These are phyloP conservation scores for Trichogramma dendrolimi DNA, from an alignment of 2,888 invertebrate genomes.

Conservation along the genomic window DNA sequence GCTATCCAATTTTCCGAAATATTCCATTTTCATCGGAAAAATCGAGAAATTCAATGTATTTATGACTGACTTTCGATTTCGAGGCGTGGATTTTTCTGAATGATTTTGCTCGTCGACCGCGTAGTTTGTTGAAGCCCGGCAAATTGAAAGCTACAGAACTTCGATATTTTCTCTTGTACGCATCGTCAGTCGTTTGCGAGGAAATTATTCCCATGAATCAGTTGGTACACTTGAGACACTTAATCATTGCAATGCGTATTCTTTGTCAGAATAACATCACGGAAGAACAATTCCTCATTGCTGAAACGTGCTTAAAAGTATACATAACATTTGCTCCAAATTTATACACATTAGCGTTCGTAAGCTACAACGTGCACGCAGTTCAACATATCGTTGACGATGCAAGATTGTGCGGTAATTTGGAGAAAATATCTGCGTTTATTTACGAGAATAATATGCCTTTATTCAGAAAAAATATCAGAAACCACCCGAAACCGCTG, in stretches of 20 bases:
- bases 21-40: no score
- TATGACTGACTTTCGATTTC: no score
- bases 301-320: neutral
- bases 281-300: neutral
- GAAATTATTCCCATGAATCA: no score
- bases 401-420: neutral
- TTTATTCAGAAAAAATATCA: constrained; percentile 2
- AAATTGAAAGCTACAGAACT: no score
- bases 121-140: no score
- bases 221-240: no score
- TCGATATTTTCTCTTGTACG: no score
- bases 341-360: constrained; percentile 1
- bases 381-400: constrained; percentile 6
- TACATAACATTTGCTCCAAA: neutral
- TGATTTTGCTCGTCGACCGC: no score
- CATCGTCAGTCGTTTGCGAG: no score
- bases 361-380: constrained; percentile 3
- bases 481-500: constrained; percentile 2
- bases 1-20: no score
- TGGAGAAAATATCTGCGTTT: neutral
- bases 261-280: neutral
- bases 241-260: constrained; percentile 11
- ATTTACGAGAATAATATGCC: constrained; percentile 9
- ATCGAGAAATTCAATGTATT: no score
- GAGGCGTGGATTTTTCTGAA: no score